These are phyloP conservation scores for Timema cristinae DNA, from an alignment of 2,888 invertebrate genomes.

Conservation along the genomic window DNA sequence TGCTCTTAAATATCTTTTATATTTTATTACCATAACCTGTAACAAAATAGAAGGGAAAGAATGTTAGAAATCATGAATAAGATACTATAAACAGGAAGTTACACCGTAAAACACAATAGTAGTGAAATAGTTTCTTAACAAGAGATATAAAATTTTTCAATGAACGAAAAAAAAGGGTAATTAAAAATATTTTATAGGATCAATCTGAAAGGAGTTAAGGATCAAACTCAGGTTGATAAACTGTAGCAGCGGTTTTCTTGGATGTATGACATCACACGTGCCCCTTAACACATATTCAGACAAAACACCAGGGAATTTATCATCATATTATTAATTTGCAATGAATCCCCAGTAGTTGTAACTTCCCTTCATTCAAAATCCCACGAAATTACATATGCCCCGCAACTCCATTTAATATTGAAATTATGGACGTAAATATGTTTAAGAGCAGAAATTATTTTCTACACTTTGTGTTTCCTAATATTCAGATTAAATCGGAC, in stretches of 20 bases:
- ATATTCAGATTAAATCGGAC: no score
- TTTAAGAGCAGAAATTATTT: no score
- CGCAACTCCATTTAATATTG: not conserved
- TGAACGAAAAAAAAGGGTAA: not conserved
- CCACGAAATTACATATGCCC: slow-evolving; percentile 5
- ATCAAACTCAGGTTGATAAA: not conserved
- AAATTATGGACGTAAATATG: no score
- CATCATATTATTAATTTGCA: not conserved
- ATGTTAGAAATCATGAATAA: not conserved
- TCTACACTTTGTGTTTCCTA: no score
- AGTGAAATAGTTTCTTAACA: no score
- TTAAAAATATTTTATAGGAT: not conserved
- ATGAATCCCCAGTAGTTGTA: not conserved
- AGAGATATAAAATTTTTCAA: not conserved
- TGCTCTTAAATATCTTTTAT: no score
- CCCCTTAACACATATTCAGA: not conserved
- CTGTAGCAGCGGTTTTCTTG: not conserved
- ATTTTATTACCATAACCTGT: no score
- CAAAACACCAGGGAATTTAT: not conserved
- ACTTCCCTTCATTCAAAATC: not conserved
- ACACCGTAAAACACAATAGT: not conserved
- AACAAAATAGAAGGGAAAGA: not conserved
- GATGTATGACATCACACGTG: not conserved
- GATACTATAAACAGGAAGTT: not conserved
- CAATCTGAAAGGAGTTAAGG: not conserved